Base-by-base conservation (phyloP, 2,888 invertebrate genomes). In the Colletes collaris region DNA sequence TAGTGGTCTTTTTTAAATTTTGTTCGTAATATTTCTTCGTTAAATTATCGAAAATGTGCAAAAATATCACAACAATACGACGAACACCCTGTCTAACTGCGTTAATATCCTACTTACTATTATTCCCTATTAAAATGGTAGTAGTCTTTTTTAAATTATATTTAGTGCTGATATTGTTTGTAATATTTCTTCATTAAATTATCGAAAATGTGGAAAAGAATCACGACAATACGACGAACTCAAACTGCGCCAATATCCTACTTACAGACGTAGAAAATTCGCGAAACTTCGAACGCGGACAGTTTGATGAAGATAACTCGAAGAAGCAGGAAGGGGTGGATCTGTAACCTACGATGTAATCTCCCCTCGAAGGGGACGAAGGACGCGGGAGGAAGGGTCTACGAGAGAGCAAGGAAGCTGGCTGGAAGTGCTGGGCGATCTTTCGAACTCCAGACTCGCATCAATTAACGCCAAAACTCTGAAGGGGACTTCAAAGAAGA, bases 391-490 rank as follows among this genome's bases (percentile, higher is more conserved):
- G 40, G 66, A 65, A 79, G 83, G 72, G 69, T 63, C 66, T 69
- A 40, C 63, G 73, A 68, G 60, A 56, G 65, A 73, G 80, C 64
- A 63, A 70, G 75, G 62, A 79, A 77, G 80, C 73, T 58, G 81
- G 78, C 80, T 81, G 81, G 77, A 79, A 80, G 84, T 83, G 81
- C 78, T 73, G 67, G 74, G 52, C 78, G 88, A 88, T 89, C 87
- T 87, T 85, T 84, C 86, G 80, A 87, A 87, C 87, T 85, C 82
- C 84, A 82, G 87, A 86, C 89, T 90, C 87, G 88, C 90, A 89
- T 91, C 90, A 90, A 91, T 90, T 91, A 91, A 89, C 86, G 87
- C 88, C 81, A 86, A 89, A 90, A 90, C 89, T 90, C 87, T 84
- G 85, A 81, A 84, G 83, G 79, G 85, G 88, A 88, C 89, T 90